Evolutionary conservation across 1,140 invertebrate genomes (phyloP).

Genomic region (Bombus cullumanus): DNA sequence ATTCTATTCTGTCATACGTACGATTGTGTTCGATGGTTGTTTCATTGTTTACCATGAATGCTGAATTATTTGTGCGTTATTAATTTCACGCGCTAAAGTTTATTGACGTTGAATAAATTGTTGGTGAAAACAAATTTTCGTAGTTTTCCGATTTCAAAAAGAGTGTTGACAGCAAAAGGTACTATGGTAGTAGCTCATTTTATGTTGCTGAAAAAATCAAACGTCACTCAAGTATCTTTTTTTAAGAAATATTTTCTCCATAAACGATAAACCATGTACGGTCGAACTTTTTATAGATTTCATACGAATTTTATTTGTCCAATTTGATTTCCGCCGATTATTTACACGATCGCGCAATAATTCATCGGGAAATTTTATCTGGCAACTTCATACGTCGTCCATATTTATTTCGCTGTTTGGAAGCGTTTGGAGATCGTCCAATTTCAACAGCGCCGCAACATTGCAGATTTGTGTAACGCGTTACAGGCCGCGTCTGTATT

Average conservation of each 20-base stretch:
- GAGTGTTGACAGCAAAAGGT: too few species aligned
- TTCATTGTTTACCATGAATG: too few species aligned
- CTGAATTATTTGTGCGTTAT: not conserved
- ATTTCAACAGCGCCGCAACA: conserved; percentile 27
- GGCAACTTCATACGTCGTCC: not conserved
- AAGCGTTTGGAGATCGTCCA: conserved; percentile 34
- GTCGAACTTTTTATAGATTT: not conserved
- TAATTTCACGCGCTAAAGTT: not conserved
- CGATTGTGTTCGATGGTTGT: not conserved
- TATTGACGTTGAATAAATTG: not conserved
- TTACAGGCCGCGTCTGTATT: conserved; percentile 23
- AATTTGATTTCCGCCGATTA: not conserved
- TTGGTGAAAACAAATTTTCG: not conserved
- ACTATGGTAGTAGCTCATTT: too few species aligned
- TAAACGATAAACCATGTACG: not conserved
- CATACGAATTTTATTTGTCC: not conserved
- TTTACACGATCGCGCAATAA: conserved; percentile 12
- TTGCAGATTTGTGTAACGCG: conserved; percentile 36
- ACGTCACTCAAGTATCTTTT: not conserved
- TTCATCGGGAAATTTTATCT: conserved; percentile 19
- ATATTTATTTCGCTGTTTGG: conserved; percentile 34
- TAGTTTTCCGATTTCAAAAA: too few species aligned
- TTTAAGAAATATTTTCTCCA: not conserved
- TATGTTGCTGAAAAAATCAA: not conserved
- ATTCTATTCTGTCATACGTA: too few species aligned